These are phyloP conservation scores for Drosophila teissieri DNA, from an alignment of 1,140 invertebrate genomes.

Conservation along the genomic window DNA sequence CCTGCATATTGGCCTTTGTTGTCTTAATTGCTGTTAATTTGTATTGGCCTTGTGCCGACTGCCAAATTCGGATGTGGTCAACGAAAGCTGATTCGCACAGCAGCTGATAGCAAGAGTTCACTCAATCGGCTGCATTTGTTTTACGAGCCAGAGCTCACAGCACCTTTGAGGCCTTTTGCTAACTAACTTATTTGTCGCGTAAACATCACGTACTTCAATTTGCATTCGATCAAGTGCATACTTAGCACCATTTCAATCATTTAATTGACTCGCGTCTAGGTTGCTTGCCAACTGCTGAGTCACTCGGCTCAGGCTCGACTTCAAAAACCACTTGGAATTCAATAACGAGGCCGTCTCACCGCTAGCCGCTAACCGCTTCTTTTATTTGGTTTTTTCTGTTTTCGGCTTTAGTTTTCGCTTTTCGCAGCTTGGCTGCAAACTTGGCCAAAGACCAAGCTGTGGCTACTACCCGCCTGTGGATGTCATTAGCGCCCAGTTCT, in stretches of 20 bases:
- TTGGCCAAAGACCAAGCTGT: slow-evolving; percentile 18
- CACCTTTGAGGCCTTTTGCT: slow-evolving; percentile 2
- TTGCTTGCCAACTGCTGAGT: slow-evolving; percentile 29
- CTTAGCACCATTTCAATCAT: slow-evolving; percentile 31
- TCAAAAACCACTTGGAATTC: slow-evolving; percentile 62
- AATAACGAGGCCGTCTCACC: slow-evolving; percentile 68
- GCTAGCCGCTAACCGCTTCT: slow-evolving; percentile 33
- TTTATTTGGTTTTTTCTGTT: slow-evolving; percentile 23
- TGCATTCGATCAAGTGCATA: slow-evolving; percentile 39
- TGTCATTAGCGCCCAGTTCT: slow-evolving; percentile 48
- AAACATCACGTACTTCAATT: slow-evolving; percentile 33
- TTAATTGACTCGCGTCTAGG: slow-evolving; percentile 25
- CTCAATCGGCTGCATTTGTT: slow-evolving; percentile 4
- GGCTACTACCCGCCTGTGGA: slow-evolving; percentile 7
- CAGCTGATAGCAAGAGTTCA: neutral
- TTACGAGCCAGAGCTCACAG: neutral
- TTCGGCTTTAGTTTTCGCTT: slow-evolving; percentile 28
- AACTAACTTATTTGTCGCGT: neutral
- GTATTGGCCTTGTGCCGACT: slow-evolving; percentile 43
- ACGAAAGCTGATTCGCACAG: slow-evolving; percentile 17
- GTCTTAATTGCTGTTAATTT: slow-evolving; percentile 57
- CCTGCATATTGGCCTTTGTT: slow-evolving; percentile 14
- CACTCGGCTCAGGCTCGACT: slow-evolving; percentile 23
- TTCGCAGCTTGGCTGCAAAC: slow-evolving; percentile 28
- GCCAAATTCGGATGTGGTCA: slow-evolving; percentile 34